Evolutionary conservation across 35 echinoderm and acorn worm genomes (phyloP).

Genomic region (Holothuria glaberrima): DNA sequence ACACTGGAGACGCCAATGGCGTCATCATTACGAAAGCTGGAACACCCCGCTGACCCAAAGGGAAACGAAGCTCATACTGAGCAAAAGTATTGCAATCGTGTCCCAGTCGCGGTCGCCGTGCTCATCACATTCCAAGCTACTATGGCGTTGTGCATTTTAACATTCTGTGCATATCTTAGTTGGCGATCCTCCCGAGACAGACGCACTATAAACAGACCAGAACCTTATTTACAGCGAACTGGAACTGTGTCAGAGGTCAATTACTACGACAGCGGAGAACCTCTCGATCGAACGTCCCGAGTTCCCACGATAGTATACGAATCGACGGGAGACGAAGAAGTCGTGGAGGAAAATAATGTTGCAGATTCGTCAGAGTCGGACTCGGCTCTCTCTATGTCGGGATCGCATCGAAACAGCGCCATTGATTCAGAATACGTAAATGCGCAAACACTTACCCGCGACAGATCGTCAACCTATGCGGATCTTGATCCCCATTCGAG

Average conservation of each 20-base stretch:
- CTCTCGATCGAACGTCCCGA: neutral
- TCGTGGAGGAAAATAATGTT: neutral
- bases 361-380: constrained; percentile 17
- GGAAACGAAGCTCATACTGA: neutral
- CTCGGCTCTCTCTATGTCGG: constrained; percentile 43
- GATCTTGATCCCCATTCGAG: constrained; percentile 44
- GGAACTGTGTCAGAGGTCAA: constrained; percentile 44
- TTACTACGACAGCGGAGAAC: constrained; percentile 53
- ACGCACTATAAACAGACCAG: neutral
- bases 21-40: too few species aligned
- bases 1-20: neutral
- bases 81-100: constrained; percentile 25
- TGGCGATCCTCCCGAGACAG: neutral
- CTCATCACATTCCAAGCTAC: constrained; percentile 73
- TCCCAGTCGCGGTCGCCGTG: constrained; percentile 66
- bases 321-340: constrained; percentile 19
- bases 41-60: neutral
- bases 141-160: constrained; percentile 61
- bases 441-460: constrained; percentile 9
- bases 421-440: constrained; percentile 42
- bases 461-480: constrained; percentile 30
- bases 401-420: constrained; percentile 28
- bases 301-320: constrained; percentile 53
- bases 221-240: constrained; percentile 19
- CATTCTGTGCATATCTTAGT: constrained; percentile 44